Evolutionary conservation across 2,113 vertebrate genomes (phyloP).

Genomic region (Peromyscus polionotus): DNA sequence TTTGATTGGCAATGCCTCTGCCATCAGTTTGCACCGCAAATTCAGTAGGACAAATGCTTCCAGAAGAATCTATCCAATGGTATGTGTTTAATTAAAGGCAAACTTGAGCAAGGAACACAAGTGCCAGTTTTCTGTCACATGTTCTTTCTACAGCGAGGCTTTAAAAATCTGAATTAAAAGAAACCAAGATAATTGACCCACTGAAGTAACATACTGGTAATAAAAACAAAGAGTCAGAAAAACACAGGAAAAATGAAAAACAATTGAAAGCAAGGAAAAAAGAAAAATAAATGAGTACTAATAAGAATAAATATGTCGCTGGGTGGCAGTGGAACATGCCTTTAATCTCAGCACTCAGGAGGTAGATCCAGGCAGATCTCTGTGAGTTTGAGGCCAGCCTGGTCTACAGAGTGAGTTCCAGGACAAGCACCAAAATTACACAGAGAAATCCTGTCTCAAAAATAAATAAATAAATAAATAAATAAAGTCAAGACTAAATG

Average conservation of each 20-base stretch:
- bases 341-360: no score
- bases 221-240: background rate
- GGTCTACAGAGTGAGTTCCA: no score
- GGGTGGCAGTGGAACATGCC: no score
- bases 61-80: background rate
- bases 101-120: background rate
- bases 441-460: no score
- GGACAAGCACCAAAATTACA: no score
- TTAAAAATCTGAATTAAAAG: conserved; percentile 40
- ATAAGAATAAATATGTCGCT: background rate
- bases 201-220: conserved; percentile 20
- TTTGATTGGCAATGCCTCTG: background rate
- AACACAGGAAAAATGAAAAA: background rate
- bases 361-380: no score
- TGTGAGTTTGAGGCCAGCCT: no score
- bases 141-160: background rate
- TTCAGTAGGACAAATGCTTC: background rate
- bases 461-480: no score
- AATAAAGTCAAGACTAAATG: background rate
- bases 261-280: background rate
- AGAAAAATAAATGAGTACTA: background rate
- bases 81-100: background rate
- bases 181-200: background rate
- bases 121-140: background rate
- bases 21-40: background rate